These are phyloP conservation scores for Sceliomorpha sp. DNA, from an alignment of 2,888 invertebrate species.

Conservation along the genomic window DNA sequence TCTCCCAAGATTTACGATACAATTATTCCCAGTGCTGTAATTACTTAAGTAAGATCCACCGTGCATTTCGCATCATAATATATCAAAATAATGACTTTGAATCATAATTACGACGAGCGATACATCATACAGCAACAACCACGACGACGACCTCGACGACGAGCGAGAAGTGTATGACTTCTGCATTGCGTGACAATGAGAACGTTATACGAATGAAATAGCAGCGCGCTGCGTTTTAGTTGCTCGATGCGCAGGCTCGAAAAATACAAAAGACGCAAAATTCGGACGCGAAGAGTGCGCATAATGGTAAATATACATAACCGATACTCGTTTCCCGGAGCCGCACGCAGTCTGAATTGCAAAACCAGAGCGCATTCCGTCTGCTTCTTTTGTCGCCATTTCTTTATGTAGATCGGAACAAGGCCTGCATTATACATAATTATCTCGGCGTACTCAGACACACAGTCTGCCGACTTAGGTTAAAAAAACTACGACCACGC, in stretches of 20 bases:
- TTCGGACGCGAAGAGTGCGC: conserved; percentile 21
- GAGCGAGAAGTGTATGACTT: too few species aligned
- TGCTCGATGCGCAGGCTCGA: neutral
- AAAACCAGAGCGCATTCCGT: conserved; percentile 38
- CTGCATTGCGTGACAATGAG: conserved; percentile 18
- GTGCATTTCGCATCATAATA: too few species aligned
- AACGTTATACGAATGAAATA: conserved; percentile 21
- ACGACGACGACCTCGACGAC: too few species aligned
- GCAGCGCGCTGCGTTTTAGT: conserved; percentile 1
- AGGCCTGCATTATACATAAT: conserved; percentile 63
- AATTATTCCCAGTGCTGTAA: too few species aligned
- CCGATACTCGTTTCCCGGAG: conserved; percentile 39
- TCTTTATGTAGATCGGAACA: conserved; percentile 56
- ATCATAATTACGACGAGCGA: too few species aligned
- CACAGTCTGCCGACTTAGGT: conserved; percentile 59
- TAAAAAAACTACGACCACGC: conserved; percentile 50
- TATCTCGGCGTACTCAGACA: conserved; percentile 62
- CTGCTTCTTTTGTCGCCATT: conserved; percentile 45
- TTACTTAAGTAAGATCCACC: too few species aligned
- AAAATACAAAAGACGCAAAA: conserved; percentile 12
- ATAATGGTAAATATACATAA: conserved; percentile 24
- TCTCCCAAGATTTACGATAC: too few species aligned
- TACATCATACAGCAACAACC: too few species aligned
- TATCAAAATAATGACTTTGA: too few species aligned
- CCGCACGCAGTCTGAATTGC: conserved; percentile 17